phyloP scores from a whole-genome alignment of 2,888 invertebrate species.

The Muscina levida region DNA sequence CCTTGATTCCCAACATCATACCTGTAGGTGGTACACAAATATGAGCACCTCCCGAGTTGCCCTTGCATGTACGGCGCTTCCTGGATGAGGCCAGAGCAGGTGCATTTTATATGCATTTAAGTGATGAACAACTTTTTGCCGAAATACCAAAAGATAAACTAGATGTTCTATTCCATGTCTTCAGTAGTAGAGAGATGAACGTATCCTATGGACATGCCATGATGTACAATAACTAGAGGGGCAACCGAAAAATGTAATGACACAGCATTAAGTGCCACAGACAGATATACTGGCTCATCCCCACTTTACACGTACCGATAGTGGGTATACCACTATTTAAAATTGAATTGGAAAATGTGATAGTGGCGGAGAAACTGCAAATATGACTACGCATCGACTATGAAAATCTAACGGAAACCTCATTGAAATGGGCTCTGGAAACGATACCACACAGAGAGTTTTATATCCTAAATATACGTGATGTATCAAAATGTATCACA shows the following conservation, averaged over 20 bases:
- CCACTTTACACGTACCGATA: conserved; percentile 79
- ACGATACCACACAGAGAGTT: conserved; percentile 75
- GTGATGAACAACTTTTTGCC: conserved; percentile 79
- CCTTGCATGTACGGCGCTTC: conserved; percentile 79
- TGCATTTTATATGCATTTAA: conserved; percentile 80
- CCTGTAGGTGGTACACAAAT: conserved; percentile 82
- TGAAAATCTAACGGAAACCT: conserved; percentile 74
- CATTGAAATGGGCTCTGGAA: conserved; percentile 76
- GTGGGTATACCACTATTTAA: conserved; percentile 79
- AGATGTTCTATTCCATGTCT: conserved; percentile 75
- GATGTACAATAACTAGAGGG: conserved; percentile 76
- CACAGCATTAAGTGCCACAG: conserved; percentile 81
- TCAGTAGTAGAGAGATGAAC: conserved; percentile 77
- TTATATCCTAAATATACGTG: conserved; percentile 75
- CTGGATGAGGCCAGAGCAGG: conserved; percentile 79
- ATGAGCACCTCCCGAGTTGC: conserved; percentile 76
- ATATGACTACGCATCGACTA: conserved; percentile 75
- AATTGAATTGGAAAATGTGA: conserved; percentile 78
- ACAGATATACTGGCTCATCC: conserved; percentile 81
- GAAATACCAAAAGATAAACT: conserved; percentile 77
- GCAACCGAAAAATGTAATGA: conserved; percentile 79
- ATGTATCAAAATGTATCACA: too few relatives aligned
- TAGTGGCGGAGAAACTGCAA: conserved; percentile 73
- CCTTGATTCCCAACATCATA: conserved; percentile 80
- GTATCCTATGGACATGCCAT: conserved; percentile 80